Percentiles rank a stretch among this genome's conserved stretches.
phyloP scores from a whole-genome alignment of 2,888 invertebrate genomes.

The Pammene aurita region DNA sequence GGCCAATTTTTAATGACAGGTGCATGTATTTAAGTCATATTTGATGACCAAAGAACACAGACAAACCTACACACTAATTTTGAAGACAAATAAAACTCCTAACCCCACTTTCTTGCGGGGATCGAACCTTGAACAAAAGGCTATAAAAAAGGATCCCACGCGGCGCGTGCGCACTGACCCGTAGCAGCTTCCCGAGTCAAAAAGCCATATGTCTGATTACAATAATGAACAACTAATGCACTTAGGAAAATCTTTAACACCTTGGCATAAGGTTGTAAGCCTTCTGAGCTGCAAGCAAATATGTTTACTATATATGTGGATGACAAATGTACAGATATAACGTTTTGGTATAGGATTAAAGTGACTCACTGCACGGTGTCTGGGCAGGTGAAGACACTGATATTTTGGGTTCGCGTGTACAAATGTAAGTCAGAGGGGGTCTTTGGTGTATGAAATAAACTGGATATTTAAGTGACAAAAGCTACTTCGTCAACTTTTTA shows the following conservation, averaged over 20 bases:
- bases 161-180: slow-evolving; percentile 62
- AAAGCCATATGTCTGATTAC: background rate
- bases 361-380: slow-evolving; percentile 59
- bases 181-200: slow-evolving; percentile 40
- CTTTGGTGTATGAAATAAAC: background rate
- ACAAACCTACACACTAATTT: slow-evolving; percentile 13
- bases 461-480: background rate
- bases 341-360: background rate
- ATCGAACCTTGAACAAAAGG: slow-evolving; percentile 41
- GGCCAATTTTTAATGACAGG: too few relatives aligned
- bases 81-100: slow-evolving; percentile 2
- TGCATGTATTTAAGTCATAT: background rate
- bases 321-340: background rate
- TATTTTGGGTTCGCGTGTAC: slow-evolving; percentile 16
- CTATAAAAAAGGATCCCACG: slow-evolving; percentile 57
- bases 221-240: background rate
- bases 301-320: background rate
- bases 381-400: slow-evolving; percentile 30
- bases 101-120: slow-evolving; percentile 35
- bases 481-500: too few relatives aligned
- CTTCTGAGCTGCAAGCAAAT: background rate
- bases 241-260: background rate
- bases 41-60: background rate
- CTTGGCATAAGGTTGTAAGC: background rate
- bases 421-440: background rate